Evolutionary conservation across 2,797 vertebrate genomes (phyloP), one percentile per base, ranked within the genome.

Genomic region (Aphelocoma californica): DNA sequence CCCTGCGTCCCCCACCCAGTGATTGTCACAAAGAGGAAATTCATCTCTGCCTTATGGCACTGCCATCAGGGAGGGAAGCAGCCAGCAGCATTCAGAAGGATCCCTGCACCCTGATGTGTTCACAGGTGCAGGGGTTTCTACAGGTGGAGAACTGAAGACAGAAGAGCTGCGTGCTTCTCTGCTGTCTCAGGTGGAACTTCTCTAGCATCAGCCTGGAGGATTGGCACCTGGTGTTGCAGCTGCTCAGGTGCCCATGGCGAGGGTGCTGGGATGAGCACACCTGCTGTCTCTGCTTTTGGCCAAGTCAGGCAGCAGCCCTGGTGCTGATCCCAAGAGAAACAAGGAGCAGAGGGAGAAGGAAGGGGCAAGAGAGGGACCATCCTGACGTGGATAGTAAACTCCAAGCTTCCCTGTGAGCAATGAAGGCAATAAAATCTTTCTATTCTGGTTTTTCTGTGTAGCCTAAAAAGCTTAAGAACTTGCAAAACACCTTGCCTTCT

Each of bases 61-160:
- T 69, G 32, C 31, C 34, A 29, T 23, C 0, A 2, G 18, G 18
- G 36, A 86, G 20, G 14, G 42, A 47, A 56, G 53, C 38, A 79
- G 61, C 19, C 3, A 17, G 21, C 31, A 48, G 34, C 17, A 11
- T 36, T 50, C 31, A 25, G 67, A 64, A 20, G 28, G 36, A 58
- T 47, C 18, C 36, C 45, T 71, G 58, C 25, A 60, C 10, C 16
- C 18, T 2, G 3, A 18, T 4, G 6, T 54, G 42, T 58, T 54
- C 26, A 45, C 23, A 9, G 21, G 14, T 1, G 1, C 2, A 1
- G 17, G 20, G 18, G 21, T 65, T 84, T 75, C 42, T 69, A 0
- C 3, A 2, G 16, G 29, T 25, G 23, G 21, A 74, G 34, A 42
- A 23, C 1, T 31, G 40, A 54, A 67, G 54, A 47, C 14, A n/a